phyloP scores from a whole-genome alignment of 2,113 vertebrate genomes.

The Calyptomena viridis region DNA sequence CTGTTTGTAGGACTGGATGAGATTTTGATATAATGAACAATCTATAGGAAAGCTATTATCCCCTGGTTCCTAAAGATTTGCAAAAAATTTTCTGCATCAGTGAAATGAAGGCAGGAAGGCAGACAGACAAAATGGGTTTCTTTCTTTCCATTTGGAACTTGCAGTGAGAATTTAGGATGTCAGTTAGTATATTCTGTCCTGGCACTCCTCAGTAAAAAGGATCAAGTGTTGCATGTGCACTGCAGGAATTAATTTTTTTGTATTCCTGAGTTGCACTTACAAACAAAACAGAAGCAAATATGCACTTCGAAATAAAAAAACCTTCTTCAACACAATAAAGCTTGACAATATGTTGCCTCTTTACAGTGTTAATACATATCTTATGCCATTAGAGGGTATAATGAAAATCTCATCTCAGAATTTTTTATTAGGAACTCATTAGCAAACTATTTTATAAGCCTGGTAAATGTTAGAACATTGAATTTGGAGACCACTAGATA shows the following conservation, averaged over 20 bases:
- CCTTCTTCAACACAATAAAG: not conserved
- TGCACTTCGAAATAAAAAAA: not conserved
- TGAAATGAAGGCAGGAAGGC: not conserved
- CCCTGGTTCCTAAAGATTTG: not conserved
- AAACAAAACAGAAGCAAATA: not conserved
- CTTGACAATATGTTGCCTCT: not conserved
- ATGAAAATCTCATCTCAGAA: not conserved
- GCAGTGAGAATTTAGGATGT: not conserved
- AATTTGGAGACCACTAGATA: not conserved
- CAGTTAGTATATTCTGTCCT: not conserved
- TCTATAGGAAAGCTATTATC: not conserved
- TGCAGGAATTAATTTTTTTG: not conserved
- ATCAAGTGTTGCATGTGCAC: not conserved
- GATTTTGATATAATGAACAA: not conserved
- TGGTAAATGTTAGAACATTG: not conserved
- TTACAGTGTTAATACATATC: not conserved
- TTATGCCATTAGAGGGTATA: not conserved
- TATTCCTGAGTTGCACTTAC: not conserved
- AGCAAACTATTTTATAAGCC: not conserved
- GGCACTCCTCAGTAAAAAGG: not conserved
- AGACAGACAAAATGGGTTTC: not conserved
- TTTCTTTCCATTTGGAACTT: not conserved
- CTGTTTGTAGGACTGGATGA: not conserved
- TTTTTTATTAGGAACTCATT: not conserved
- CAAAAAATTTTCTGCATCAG: not conserved